Conservation (phyloP, 1,140 invertebrate species). For the Musca domestica region DNA sequence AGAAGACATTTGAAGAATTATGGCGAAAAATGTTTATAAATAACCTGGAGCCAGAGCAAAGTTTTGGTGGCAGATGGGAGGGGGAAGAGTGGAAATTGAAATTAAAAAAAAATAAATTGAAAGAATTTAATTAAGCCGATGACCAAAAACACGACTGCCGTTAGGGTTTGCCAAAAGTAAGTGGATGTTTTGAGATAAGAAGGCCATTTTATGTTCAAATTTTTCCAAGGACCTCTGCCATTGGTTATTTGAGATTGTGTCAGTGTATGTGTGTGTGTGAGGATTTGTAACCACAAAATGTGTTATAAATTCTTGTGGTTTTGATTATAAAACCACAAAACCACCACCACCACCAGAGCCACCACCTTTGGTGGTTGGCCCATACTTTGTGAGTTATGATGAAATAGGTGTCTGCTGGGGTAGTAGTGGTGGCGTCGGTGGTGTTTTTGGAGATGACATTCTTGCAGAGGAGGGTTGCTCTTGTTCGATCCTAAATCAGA, state of each 20-base stretch:
- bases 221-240: not conserved
- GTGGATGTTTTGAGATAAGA: no score
- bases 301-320: constrained; percentile 11
- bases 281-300: constrained; percentile 13
- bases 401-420: not conserved
- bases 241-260: not conserved
- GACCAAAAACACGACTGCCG: no score
- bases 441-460: no score
- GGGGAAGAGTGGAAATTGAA: not conserved
- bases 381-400: no score
- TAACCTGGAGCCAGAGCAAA: no score
- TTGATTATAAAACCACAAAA: constrained; percentile 18
- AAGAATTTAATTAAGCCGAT: not conserved
- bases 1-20: no score
- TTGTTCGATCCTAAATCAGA: not conserved
- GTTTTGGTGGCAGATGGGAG: no score
- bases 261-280: not conserved
- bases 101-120: not conserved
- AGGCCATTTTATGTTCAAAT: no score
- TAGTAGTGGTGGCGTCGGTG: not conserved
- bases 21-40: no score
- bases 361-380: no score
- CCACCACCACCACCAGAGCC: not conserved
- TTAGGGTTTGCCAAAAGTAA: no score
- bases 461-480: no score